phyloP scores from a whole-genome alignment of 2,888 invertebrate genomes.

The Caenorhabditis afra region DNA sequence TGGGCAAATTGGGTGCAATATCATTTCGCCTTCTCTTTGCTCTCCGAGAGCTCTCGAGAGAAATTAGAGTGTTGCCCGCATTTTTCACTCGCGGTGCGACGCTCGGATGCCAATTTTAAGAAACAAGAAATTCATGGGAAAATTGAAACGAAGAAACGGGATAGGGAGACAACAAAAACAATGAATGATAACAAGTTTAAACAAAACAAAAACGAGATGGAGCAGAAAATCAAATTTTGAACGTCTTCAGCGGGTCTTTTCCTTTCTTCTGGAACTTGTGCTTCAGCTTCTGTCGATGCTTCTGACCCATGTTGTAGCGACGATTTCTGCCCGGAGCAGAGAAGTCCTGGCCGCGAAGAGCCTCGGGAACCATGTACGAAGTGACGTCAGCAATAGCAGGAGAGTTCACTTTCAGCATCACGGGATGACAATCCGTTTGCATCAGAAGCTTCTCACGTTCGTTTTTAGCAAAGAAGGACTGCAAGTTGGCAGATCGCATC shows the following conservation, averaged over 20 bases:
- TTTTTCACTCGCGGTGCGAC: too few species aligned
- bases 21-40: constrained; percentile 20
- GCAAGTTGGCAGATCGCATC: constrained; percentile 67
- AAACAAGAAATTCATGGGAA: constrained; percentile 5
- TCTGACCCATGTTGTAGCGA: constrained; percentile 61
- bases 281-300: constrained; percentile 62
- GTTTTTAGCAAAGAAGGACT: constrained; percentile 74
- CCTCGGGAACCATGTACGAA: constrained; percentile 79
- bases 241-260: constrained; percentile 72
- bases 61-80: constrained; percentile 7
- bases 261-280: constrained; percentile 69
- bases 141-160: neutral
- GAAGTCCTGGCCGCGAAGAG: constrained; percentile 73
- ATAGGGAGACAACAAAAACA: constrained; percentile 7
- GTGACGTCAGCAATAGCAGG: constrained; percentile 78
- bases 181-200: constrained; percentile 28
- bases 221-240: constrained; percentile 65
- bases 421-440: constrained; percentile 75
- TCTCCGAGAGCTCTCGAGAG: constrained; percentile 37
- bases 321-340: constrained; percentile 47
- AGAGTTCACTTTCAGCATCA: constrained; percentile 71
- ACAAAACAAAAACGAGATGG: constrained; percentile 18
- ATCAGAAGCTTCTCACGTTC: constrained; percentile 76
- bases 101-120: neutral
- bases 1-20: constrained; percentile 53